phyloP scores from a whole-genome alignment of 2,797 vertebrate genomes.

The Anabacerthia variegaticeps region DNA sequence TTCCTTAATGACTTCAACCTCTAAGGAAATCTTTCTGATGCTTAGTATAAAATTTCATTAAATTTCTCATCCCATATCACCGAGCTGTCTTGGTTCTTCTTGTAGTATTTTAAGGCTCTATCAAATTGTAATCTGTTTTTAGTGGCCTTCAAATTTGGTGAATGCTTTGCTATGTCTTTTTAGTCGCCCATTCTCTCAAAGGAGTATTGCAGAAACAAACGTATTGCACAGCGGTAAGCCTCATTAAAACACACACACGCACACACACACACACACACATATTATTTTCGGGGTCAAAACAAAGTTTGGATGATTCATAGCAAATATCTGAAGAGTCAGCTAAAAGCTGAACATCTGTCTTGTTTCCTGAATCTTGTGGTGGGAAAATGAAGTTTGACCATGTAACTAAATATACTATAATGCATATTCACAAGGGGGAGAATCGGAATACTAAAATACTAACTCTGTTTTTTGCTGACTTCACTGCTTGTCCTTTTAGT shows the following conservation, averaged over 20 bases:
- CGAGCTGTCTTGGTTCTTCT: background rate
- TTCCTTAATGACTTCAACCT: background rate
- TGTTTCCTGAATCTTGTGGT: background rate
- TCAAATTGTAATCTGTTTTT: background rate
- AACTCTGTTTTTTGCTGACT: background rate
- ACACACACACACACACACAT: too few species aligned
- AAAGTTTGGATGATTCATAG: background rate
- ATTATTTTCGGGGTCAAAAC: background rate
- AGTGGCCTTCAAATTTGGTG: background rate
- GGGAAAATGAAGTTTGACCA: constrained; percentile 4
- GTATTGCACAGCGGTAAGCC: background rate
- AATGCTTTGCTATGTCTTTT: background rate
- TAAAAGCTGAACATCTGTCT: constrained; percentile 39
- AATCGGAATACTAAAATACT: background rate
- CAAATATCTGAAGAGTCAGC: constrained; percentile 11
- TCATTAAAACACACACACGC: background rate
- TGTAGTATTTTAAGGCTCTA: background rate
- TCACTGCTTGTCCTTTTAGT: background rate
- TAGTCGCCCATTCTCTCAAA: background rate
- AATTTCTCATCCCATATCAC: background rate
- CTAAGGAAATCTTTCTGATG: background rate
- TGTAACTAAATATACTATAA: constrained; percentile 23
- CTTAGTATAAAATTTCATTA: background rate
- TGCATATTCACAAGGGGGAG: background rate
- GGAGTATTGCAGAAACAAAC: background rate